Base-by-base conservation (phyloP, 2,113 vertebrate genomes). In the Microcebus ravelobensis region DNA sequence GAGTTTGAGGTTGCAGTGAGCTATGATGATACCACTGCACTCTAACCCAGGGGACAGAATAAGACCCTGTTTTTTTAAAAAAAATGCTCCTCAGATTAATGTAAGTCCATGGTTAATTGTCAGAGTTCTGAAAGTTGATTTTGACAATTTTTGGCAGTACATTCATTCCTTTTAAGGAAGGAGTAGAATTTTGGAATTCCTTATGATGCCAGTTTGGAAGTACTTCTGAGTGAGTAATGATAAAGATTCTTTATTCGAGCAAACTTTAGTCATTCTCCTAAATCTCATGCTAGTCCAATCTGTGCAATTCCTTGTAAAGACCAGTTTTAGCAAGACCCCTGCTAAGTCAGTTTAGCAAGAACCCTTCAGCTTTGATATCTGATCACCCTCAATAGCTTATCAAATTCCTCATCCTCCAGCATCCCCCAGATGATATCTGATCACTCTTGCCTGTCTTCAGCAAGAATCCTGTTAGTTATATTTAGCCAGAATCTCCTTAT, bases 131-230 rank as follows among this genome's bases (percentile, higher is more conserved):
- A 87, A 74, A 74, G 13, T 45, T 59, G 68, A 61, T 74, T 67
- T 36, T 63, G 52, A n/a, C 23, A 0, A 65, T 83, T 57, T 94
- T 50, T 57, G 2, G 6, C 6, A 42, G 21, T 48, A 31, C 71
- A 71, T 18, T 83, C 48, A 31, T 21, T 91, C 9, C 8, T 91
- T 84, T 95, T 65, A 61, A 83, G 67, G 34, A n/a, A 87, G 20
- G 2, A 76, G 29, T 20, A 65, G 21, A 68, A 39, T 63, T 52
- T 73, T 36, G 15, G 31, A 52, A 7, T 59, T 83, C 20, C 18
- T 70, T 77, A 36, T 31, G 29, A 52, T 71, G 25, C 11, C 9
- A 57, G 63, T 87, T 14, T 79, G 3, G 5, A 95, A 87, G 42
- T 70, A 29, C 11, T 76, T 93, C 14, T 6, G 6, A 59, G 31